Evolutionary conservation across 2,113 vertebrate genomes (phyloP).

Genomic region (Paramormyrops kingsleyae): DNA sequence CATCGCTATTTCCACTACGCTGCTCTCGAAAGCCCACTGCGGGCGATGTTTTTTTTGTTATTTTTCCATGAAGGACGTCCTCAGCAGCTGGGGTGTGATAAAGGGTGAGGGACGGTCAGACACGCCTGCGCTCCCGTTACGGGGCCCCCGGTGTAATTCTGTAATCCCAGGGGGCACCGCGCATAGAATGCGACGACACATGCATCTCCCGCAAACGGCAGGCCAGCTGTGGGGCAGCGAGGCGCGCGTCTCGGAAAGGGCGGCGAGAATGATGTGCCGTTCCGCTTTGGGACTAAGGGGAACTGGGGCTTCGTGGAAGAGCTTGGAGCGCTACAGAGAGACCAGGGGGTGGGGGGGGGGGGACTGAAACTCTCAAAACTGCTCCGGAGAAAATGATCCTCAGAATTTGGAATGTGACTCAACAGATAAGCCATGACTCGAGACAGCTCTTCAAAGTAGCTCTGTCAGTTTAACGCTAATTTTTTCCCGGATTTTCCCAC

Average conservation of each 20-base stretch:
- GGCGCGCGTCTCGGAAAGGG: background rate
- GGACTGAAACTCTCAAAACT: background rate
- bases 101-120: constrained; percentile 20
- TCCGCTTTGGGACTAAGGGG: constrained; percentile 4
- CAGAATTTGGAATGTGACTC: background rate
- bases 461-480: background rate
- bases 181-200: background rate
- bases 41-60: background rate
- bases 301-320: background rate
- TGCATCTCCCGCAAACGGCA: background rate
- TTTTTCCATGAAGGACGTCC: background rate
- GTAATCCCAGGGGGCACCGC: constrained; percentile 29
- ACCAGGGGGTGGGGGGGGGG: background rate
- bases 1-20: background rate
- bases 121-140: constrained; percentile 16
- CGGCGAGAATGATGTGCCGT: background rate
- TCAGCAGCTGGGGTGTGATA: background rate
- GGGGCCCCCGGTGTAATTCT: constrained; percentile 23
- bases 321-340: background rate
- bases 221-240: background rate
- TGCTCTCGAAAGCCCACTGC: background rate
- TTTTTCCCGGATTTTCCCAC: background rate
- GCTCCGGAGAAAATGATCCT: background rate
- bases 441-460: background rate
- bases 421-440: background rate